Evolutionary conservation across 2,888 invertebrate genomes (phyloP), one percentile per base, ranked within the genome.

Genomic region (Orchestes rusci): DNA sequence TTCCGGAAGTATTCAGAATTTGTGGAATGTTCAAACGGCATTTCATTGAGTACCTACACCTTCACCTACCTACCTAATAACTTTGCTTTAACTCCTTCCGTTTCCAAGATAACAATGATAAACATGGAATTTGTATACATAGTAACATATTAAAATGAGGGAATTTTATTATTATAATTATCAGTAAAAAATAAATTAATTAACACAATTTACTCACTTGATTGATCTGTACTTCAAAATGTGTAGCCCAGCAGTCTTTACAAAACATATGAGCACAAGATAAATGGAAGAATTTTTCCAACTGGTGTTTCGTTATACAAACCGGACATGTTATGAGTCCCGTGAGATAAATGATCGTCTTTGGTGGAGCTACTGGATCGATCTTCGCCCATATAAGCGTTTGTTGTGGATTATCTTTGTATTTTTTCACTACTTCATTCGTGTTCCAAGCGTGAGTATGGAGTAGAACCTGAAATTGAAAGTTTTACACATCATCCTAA

Each of bases 201-300:
- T n/a, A n/a, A n/a, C n/a, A n/a, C n/a, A n/a, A n/a, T n/a, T n/a
- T n/a, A n/a, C n/a, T 16, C 16, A 70, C 92, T 90, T 90, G 89
- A 69, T 79, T 80, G 58, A 96, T 90, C 78, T 96, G 95, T 61
- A 92, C 87, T 76, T 95, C 92, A 70, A 96, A 92, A 75, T 94
- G 92, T 75, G 81, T 84, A 49, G 82, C 80, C 99, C 99, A 99
- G 69, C 99, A 99, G 53, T 90, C 88, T 68, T 84, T 85, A 69
- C 99, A 99, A 70, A 95, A 99, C 51, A 80, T 78, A 71, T 99
- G 96, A 16, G 86, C 84, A 72, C 96, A 97, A 12, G 86, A 79
- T 50, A 96, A 74, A 43, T 82, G 80, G 64, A 82, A 81, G 65
- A 89, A 89, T 61, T 79, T 82, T 40, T 83, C 82, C 13, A 76